A percentile compares a stretch with the other conserved stretches of the same genome.
Evolutionary conservation across 1,140 invertebrate genomes (phyloP).

Genomic region (Tetragnatha versicolor): DNA sequence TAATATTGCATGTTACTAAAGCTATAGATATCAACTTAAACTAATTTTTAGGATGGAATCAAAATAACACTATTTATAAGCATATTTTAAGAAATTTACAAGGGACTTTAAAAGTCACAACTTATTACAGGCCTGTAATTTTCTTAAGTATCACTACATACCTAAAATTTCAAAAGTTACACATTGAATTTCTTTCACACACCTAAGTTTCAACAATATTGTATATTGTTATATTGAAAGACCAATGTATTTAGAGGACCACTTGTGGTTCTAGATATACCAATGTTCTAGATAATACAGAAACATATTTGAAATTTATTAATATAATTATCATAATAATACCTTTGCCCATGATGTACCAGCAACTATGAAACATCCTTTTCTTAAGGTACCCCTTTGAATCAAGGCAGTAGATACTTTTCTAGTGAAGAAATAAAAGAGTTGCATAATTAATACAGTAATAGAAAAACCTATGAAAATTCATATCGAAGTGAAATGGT

Average conservation of each 20-base stretch:
- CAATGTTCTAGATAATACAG: too few relatives aligned
- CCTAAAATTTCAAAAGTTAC: too few relatives aligned
- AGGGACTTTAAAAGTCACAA: too few relatives aligned
- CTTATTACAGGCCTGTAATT: too few relatives aligned
- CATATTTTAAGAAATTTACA: too few relatives aligned
- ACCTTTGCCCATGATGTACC: conserved; percentile 84
- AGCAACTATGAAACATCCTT: conserved; percentile 82
- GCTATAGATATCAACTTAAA: too few relatives aligned
- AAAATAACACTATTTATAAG: too few relatives aligned
- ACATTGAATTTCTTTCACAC: too few relatives aligned
- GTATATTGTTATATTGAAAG: not conserved
- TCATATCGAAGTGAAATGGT: conserved; percentile 46
- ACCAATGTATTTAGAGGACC: not conserved
- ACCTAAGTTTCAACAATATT: too few relatives aligned
- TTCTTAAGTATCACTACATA: too few relatives aligned
- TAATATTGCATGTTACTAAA: too few relatives aligned
- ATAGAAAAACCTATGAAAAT: not conserved
- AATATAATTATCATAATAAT: not conserved
- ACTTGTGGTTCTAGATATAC: not conserved
- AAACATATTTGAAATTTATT: not conserved
- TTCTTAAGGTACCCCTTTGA: conserved; percentile 86
- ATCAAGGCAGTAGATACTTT: conserved; percentile 89
- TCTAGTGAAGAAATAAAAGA: conserved; percentile 65
- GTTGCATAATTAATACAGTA: not conserved
- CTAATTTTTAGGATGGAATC: too few relatives aligned